A percentile compares a stretch with the other conserved stretches of the same genome.
These are phyloP conservation scores for Drosophila repleta DNA, from an alignment of 1,140 invertebrate genomes.

Conservation along the genomic window DNA sequence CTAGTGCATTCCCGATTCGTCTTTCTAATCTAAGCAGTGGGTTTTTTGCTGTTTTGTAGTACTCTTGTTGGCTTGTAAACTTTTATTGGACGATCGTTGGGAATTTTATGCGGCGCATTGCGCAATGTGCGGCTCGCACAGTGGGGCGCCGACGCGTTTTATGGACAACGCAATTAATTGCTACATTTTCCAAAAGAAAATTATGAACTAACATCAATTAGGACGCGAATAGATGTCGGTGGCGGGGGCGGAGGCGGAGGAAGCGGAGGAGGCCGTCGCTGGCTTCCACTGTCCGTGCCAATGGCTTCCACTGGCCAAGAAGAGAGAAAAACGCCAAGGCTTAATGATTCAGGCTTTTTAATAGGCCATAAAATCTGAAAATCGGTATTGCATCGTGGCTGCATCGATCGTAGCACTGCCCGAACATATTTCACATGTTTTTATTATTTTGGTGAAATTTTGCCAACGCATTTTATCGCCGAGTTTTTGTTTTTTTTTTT, in stretches of 20 bases:
- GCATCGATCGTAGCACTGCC: conserved; percentile 51
- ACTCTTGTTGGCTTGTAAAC: conserved; percentile 73
- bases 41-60: conserved; percentile 21
- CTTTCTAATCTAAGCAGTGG: conserved; percentile 20
- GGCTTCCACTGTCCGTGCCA: not conserved
- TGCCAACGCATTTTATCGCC: conserved; percentile 59
- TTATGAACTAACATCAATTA: conserved; percentile 83
- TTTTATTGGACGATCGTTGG: conserved; percentile 67
- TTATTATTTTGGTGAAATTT: conserved; percentile 73
- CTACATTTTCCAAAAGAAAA: conserved; percentile 82
- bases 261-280: not conserved
- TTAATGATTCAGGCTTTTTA: conserved; percentile 81
- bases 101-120: conserved; percentile 61
- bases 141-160: conserved; percentile 78
- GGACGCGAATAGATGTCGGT: conserved; percentile 51
- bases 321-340: conserved; percentile 51
- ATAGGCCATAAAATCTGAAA: conserved; percentile 79
- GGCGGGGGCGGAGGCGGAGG: conserved; percentile 4
- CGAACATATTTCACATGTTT: conserved; percentile 80
- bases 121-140: conserved; percentile 76
- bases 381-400: conserved; percentile 67
- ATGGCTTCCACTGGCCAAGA: conserved; percentile 35
- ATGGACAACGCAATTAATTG: conserved; percentile 81
- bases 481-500: too few species aligned
- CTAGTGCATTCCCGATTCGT: conserved; percentile 14